phyloP scores from a whole-genome alignment of 1,140 invertebrate species.

The Hestina assimilis region DNA sequence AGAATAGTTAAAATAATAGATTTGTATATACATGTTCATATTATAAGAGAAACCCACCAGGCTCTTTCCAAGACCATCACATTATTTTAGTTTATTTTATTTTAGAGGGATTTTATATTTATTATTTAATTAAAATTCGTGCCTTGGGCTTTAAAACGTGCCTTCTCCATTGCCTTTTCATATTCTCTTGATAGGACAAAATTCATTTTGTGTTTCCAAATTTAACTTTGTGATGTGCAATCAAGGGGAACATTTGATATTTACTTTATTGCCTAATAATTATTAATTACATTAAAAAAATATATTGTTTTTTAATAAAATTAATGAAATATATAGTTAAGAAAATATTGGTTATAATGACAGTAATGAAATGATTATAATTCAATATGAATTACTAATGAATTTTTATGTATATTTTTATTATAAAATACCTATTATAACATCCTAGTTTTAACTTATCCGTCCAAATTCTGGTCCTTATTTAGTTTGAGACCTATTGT shows the following conservation, averaged over 20 bases:
- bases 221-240: no score
- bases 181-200: constrained; percentile 22
- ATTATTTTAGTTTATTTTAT: constrained; percentile 17
- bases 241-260: no score
- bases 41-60: constrained; percentile 34
- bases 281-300: no score
- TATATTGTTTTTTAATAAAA: no score
- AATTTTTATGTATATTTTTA: no score
- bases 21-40: constrained; percentile 21
- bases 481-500: constrained; percentile 8
- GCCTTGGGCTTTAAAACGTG: constrained; percentile 33
- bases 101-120: constrained; percentile 13
- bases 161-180: constrained; percentile 31
- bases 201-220: no score
- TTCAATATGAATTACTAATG: no score
- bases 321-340: no score
- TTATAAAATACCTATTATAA: constrained; percentile 23
- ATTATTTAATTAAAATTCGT: constrained; percentile 23
- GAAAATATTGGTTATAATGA: no score
- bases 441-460: constrained; percentile 33
- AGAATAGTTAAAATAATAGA: background rate
- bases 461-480: constrained; percentile 48
- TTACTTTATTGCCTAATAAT: no score
- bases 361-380: no score
- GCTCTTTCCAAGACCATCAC: constrained; percentile 29